phyloP scores from a whole-genome alignment of 2,113 vertebrate genomes.

The Xiphias gladius region DNA sequence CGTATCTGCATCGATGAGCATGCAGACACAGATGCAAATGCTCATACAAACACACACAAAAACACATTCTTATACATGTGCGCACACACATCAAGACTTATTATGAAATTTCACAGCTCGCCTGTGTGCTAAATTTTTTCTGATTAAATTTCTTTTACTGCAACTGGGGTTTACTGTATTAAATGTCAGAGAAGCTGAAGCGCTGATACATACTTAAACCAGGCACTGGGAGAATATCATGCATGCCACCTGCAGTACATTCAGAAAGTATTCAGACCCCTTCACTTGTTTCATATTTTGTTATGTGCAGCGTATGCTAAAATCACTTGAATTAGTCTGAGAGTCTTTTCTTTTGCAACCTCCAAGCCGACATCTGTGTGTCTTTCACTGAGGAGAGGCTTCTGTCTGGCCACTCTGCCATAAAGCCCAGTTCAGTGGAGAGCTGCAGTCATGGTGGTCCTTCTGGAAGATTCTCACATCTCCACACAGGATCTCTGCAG shows the following conservation, averaged over 20 bases:
- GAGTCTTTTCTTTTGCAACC: too few species aligned
- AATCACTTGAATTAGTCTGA: too few species aligned
- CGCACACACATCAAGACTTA: constrained; percentile 13
- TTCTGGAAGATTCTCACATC: too few species aligned
- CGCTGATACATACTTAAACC: constrained; percentile 46
- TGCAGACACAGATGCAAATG: constrained; percentile 24
- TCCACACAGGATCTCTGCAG: too few species aligned
- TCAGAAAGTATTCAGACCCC: too few species aligned
- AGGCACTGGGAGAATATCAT: constrained; percentile 59
- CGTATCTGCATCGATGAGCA: constrained; percentile 8
- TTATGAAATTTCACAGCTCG: constrained; percentile 67
- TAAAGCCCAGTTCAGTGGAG: too few species aligned
- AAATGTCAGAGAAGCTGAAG: constrained; percentile 49
- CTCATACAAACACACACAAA: constrained; percentile 4
- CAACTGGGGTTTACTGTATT: constrained; percentile 72
- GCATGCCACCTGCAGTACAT: constrained; percentile 28
- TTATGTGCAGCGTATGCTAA: too few species aligned
- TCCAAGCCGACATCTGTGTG: too few species aligned
- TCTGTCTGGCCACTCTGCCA: too few species aligned
- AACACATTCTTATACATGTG: constrained; percentile 19
- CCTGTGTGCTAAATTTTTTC: constrained; percentile 61
- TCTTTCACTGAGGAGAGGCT: too few species aligned
- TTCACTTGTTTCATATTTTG: too few species aligned
- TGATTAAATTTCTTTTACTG: constrained; percentile 75
- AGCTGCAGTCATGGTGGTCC: too few species aligned